Percentiles rank a stretch among this genome's conserved stretches.
Evolutionary conservation across 37 sponge, comb jelly and placozoan species (phyloP).

Genomic region (Bolinopsis microptera): DNA sequence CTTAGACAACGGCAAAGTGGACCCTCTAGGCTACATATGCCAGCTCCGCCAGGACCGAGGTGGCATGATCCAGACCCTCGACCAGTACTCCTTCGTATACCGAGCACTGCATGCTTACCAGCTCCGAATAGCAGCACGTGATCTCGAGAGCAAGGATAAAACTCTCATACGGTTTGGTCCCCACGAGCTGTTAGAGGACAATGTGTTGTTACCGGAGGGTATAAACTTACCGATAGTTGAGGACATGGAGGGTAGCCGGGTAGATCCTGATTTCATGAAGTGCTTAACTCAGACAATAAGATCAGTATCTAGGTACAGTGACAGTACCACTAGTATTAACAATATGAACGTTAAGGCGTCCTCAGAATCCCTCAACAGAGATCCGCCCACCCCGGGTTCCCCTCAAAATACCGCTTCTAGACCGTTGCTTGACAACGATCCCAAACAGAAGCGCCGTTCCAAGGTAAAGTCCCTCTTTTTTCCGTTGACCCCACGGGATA

Average conservation of each 20-base stretch:
- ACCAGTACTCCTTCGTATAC: constrained; percentile 79
- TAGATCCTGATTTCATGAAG: background rate
- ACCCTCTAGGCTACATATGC: constrained; percentile 75
- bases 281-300: background rate
- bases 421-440: background rate
- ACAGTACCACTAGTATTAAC: background rate
- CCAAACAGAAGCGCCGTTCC: background rate
- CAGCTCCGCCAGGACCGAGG: constrained; percentile 84
- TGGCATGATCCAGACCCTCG: constrained; percentile 80
- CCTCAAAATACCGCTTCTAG: background rate
- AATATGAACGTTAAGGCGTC: background rate
- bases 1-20: constrained; percentile 70
- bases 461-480: constrained; percentile 31
- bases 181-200: background rate
- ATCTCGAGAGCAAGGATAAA: background rate
- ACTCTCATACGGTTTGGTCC: background rate
- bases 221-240: background rate
- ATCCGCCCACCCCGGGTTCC: background rate
- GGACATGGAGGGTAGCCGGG: background rate
- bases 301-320: background rate
- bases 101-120: constrained; percentile 70
- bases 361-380: background rate
- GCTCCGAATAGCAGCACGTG: background rate
- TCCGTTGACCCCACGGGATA: background rate
- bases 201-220: background rate